phyloP scores from a whole-genome alignment of 1,140 invertebrate genomes.

The Bombus waltoni region DNA sequence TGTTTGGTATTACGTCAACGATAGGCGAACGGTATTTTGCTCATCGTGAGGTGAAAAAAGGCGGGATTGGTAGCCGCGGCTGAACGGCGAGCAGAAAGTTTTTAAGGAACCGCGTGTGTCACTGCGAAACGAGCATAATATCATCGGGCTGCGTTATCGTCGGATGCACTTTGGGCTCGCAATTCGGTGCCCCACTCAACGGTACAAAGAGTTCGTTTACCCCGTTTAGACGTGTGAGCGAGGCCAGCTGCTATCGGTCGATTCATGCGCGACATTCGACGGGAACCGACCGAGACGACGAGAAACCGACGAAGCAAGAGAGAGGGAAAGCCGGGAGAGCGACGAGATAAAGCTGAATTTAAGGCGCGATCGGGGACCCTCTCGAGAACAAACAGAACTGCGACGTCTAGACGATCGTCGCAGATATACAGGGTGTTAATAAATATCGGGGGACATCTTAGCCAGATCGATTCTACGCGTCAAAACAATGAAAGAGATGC shows the following conservation, averaged over 20 bases:
- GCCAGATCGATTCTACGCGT: slow-evolving; percentile 28
- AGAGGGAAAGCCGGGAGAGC: slow-evolving; percentile 36
- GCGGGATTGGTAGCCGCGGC: too few relatives aligned
- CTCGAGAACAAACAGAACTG: slow-evolving; percentile 58
- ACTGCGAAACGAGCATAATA: slow-evolving; percentile 66
- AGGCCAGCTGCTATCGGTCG: slow-evolving; percentile 78
- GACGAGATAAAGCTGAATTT: slow-evolving; percentile 67
- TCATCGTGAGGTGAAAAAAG: too few relatives aligned
- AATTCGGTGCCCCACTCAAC: slow-evolving; percentile 67
- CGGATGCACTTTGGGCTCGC: slow-evolving; percentile 72
- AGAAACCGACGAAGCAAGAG: not conserved
- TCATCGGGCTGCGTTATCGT: slow-evolving; percentile 71
- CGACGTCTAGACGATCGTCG: slow-evolving; percentile 61
- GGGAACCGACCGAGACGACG: slow-evolving; percentile 57
- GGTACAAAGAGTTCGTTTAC: slow-evolving; percentile 71
- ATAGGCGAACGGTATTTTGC: too few relatives aligned
- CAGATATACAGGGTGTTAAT: slow-evolving; percentile 47
- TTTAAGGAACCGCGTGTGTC: slow-evolving; percentile 59
- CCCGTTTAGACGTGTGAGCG: slow-evolving; percentile 69
- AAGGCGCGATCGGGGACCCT: slow-evolving; percentile 57
- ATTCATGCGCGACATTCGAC: slow-evolving; percentile 74
- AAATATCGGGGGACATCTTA: slow-evolving; percentile 33
- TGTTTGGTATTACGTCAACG: too few relatives aligned
- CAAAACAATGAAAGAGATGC: not conserved
- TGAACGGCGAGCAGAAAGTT: too few relatives aligned